Evolutionary conservation across 2,888 invertebrate genomes (phyloP), one percentile per base, ranked within the genome.

Genomic region (Chymomyza amoena): DNA sequence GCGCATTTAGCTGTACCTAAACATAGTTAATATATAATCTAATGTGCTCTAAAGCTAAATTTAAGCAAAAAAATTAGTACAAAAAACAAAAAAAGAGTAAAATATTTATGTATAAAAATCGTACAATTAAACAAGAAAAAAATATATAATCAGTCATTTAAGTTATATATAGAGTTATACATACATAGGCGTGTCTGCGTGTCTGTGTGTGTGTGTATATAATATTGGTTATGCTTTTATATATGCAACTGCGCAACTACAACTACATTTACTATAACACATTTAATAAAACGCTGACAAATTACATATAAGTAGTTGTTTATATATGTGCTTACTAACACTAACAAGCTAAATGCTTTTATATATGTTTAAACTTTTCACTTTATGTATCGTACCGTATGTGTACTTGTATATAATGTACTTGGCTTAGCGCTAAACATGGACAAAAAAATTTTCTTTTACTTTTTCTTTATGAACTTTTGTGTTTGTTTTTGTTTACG

Each of bases 141-240:
- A 84, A 87, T 84, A 83, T 79, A 84, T 87, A 83, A 83, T 83
- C 82, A 83, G 82, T 83, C 82, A 82, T 87, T 82, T 74, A 83
- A 76, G 85, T 83, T 25, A 70, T 81, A 80, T 70, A 80, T 85
- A 72, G n/a, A n/a, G 72, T 82, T 70, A 79, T 76, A 72, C 71
- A 84, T 64, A 69, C 63, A 65, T 54, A 50, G 16, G 28, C 18
- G 6, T 16, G 4, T 16, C 45, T 4, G 20, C 16, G 25, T 64
- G 56, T 18, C 5, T 69, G 18, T 59, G 28, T 28, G 28, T 16
- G 25, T 50, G 45, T 50, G n/a, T 64, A 54, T 32, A n/a, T 25
- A n/a, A 56, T 36, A 56, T 52, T 36, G 54, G 28, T 28, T 36
- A 56, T 36, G 39, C 28, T 36, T 63, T 64, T 16, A 39, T 54